Evolutionary conservation across 1,140 invertebrate species (phyloP).

Genomic region (Drosophila eugracilis): DNA sequence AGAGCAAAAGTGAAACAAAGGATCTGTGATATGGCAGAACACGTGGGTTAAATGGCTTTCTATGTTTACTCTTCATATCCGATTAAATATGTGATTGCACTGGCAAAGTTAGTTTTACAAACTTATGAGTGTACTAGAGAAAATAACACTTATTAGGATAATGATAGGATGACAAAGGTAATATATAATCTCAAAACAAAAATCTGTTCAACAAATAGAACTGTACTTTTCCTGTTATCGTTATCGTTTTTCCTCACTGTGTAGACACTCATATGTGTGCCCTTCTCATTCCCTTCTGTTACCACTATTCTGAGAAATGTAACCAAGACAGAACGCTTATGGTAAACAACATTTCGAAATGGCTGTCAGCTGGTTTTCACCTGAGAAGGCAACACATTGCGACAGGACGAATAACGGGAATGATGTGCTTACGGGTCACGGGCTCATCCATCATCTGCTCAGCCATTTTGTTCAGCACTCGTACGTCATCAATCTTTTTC

Average conservation of each 20-base stretch:
- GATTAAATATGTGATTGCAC: not conserved
- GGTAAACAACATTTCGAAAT: conserved; percentile 65
- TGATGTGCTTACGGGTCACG: conserved; percentile 49
- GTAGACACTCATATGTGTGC: not conserved
- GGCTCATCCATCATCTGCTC: conserved; percentile 70
- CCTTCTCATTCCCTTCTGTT: not conserved
- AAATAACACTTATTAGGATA: too few relatives aligned
- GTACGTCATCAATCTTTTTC: conserved; percentile 70
- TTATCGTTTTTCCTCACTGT: not conserved
- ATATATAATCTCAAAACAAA: too few relatives aligned
- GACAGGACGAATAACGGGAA: not conserved
- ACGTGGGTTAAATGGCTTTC: conserved; percentile 1
- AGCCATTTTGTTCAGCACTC: conserved; percentile 65
- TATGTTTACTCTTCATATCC: conserved; percentile 4
- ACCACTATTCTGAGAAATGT: conserved; percentile 1
- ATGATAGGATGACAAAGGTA: not conserved
- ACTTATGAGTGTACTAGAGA: not conserved
- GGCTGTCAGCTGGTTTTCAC: conserved; percentile 54
- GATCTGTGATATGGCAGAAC: not conserved
- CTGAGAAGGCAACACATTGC: conserved; percentile 33
- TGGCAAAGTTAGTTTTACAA: not conserved
- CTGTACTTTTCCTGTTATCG: too few relatives aligned
- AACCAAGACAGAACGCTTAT: conserved; percentile 36
- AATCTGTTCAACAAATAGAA: too few relatives aligned
- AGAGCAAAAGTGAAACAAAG: conserved; percentile 18